These are phyloP conservation scores for Tangara arthus DNA, from an alignment of 2,797 vertebrate species.

Conservation along the genomic window DNA sequence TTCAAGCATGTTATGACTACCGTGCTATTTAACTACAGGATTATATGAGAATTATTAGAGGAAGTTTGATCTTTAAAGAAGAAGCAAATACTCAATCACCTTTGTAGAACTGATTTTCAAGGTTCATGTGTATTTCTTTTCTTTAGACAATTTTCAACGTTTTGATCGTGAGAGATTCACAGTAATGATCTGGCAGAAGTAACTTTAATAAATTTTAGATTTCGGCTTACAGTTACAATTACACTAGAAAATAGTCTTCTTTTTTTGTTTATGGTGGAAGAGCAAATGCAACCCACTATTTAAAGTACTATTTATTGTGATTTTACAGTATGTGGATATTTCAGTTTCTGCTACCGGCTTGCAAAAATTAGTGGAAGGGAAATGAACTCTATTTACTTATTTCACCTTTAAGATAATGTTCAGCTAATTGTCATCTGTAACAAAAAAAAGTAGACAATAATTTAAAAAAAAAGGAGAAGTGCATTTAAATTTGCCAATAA, in stretches of 20 bases:
- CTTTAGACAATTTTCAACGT: background rate
- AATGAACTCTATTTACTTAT: background rate
- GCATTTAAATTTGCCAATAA: background rate
- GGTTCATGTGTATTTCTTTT: background rate
- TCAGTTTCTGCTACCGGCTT: background rate
- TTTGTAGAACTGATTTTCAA: slow-evolving; percentile 22
- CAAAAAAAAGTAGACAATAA: background rate
- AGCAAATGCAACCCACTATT: background rate
- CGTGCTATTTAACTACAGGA: slow-evolving; percentile 13
- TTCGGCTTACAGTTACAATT: background rate
- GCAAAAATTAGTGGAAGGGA: background rate
- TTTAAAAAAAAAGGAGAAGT: background rate
- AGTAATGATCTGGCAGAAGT: background rate
- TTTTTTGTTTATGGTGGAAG: background rate
- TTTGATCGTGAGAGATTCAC: background rate
- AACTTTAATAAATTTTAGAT: background rate
- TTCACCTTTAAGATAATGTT: background rate
- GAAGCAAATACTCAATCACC: slow-evolving; percentile 9
- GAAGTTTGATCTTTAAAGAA: slow-evolving; percentile 57
- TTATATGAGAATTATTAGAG: slow-evolving; percentile 49
- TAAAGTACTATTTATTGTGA: background rate
- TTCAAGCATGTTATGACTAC: slow-evolving; percentile 38
- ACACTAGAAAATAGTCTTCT: background rate
- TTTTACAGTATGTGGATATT: background rate
- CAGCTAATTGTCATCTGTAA: background rate